Evolutionary conservation across 2,888 invertebrate genomes (phyloP).

Genomic region (Frankliniella intonsa): DNA sequence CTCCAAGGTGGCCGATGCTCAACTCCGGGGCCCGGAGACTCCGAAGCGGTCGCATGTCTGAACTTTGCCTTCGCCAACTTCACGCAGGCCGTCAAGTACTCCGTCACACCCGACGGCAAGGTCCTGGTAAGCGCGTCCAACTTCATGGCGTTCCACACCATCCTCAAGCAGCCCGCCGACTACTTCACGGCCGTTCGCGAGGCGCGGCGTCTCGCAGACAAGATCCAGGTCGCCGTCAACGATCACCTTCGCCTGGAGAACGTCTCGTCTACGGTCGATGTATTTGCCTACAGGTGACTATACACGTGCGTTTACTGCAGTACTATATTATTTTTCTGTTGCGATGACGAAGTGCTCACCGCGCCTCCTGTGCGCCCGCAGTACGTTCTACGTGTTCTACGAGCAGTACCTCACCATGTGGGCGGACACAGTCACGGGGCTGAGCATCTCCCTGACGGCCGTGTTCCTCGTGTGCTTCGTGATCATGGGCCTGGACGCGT

Average conservation of each 20-base stretch:
- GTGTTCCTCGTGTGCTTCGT: conserved; percentile 67
- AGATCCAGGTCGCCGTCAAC: conserved; percentile 64
- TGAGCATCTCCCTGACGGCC: conserved; percentile 73
- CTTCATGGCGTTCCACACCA: conserved; percentile 88
- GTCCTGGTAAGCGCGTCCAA: conserved; percentile 64
- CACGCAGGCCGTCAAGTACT: conserved; percentile 56
- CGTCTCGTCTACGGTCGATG: conserved; percentile 51
- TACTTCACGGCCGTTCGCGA: conserved; percentile 75
- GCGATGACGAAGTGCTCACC: too few relatives aligned
- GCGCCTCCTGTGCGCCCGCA: conserved; percentile 42
- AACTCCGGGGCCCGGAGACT: neutral
- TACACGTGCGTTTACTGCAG: too few relatives aligned
- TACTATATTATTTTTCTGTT: too few relatives aligned
- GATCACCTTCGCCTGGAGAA: conserved; percentile 42
- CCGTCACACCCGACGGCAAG: conserved; percentile 54
- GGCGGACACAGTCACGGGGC: conserved; percentile 56
- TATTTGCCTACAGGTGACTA: conserved; percentile 78
- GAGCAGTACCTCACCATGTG: conserved; percentile 93
- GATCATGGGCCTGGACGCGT: conserved; percentile 58
- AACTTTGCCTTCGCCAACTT: too few relatives aligned
- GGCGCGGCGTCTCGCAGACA: conserved; percentile 67
- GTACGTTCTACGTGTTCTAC: conserved; percentile 89
- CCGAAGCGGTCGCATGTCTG: too few relatives aligned
- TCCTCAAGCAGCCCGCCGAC: conserved; percentile 72
- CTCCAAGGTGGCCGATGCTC: neutral